Evolutionary conservation across 1,140 invertebrate species (phyloP).

Genomic region (Nautilus pompilius): DNA sequence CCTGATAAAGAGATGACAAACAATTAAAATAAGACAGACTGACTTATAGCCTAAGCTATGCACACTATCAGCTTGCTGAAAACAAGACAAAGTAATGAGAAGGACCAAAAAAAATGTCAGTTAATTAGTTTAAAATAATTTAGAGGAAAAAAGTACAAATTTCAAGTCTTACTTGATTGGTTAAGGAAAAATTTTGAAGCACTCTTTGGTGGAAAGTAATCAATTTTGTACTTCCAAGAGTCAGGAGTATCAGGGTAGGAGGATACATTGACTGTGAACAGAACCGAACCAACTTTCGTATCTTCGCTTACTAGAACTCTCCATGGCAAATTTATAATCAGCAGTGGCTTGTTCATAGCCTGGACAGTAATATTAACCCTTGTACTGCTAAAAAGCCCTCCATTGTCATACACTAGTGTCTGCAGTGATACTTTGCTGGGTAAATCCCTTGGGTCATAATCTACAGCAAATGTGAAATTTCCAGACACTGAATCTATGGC

Average conservation of each 20-base stretch:
- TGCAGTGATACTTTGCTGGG: neutral
- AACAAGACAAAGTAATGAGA: too few species aligned
- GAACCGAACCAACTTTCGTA: neutral
- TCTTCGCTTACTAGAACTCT: neutral
- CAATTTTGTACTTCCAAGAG: neutral
- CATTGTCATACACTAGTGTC: neutral
- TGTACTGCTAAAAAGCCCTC: neutral
- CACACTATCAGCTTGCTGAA: too few species aligned
- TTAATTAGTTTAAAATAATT: too few species aligned
- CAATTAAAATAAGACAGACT: too few species aligned
- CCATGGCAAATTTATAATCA: neutral
- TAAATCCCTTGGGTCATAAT: neutral
- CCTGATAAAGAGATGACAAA: too few species aligned
- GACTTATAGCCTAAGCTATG: too few species aligned
- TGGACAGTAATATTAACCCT: neutral
- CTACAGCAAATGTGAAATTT: neutral
- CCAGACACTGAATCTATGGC: neutral
- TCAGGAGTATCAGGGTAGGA: neutral
- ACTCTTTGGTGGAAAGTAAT: neutral
- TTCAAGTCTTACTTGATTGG: neutral
- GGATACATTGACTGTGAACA: neutral
- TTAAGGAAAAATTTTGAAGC: neutral
- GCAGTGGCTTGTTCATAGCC: neutral
- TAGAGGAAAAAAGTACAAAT: too few species aligned
- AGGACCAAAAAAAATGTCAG: too few species aligned